Evolutionary conservation across 1,140 invertebrate species (phyloP), one percentile per base, ranked within the genome.

Genomic region (Papilio dardanus): DNA sequence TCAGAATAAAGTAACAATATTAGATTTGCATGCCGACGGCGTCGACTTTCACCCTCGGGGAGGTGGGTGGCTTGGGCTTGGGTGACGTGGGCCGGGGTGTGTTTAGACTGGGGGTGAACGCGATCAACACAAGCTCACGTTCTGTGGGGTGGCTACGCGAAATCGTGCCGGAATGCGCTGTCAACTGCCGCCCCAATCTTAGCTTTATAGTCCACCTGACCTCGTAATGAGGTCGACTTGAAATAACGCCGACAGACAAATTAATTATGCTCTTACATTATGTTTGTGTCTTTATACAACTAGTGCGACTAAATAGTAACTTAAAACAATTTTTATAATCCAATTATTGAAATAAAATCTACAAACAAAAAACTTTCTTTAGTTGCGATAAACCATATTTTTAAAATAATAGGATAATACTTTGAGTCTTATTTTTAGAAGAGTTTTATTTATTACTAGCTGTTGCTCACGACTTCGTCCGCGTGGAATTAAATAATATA

Each of bases 1-100:
- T 87, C 80, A 75, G 80, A 88, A 89, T 88, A 89, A 88, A 88
- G 88, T 89, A 92, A 89, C 87, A 88, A 85, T 84, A 90, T 92
- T 87, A 88, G 89, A 92, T 92, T 91, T 92, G 87, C 88, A 91
- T 90, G 81, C 83, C 79, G 82, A 83, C 84, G 78, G 82, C 81
- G 81, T 82, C 58, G 82, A 79, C 62, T 54, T 50, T 31, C 77
- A 76, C 81, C 65, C 71, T 30, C n/a, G 46, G 40, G 77, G 71
- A 75, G 4, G 21, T 76, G 71, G 66, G 46, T 71, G 50, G 42
- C 74, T 35, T 76, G 79, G 75, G 54, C 8, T 30, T 10, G 24
- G 2, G 1, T n/a, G 54, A 3, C 10, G 21, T 12, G 54, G 54
- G 54, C 21, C 50, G 7, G 50, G 50, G 50, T 54, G 50, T 62